Evolutionary conservation across 2,797 vertebrate species (phyloP).

Genomic region (Sebastes minor): DNA sequence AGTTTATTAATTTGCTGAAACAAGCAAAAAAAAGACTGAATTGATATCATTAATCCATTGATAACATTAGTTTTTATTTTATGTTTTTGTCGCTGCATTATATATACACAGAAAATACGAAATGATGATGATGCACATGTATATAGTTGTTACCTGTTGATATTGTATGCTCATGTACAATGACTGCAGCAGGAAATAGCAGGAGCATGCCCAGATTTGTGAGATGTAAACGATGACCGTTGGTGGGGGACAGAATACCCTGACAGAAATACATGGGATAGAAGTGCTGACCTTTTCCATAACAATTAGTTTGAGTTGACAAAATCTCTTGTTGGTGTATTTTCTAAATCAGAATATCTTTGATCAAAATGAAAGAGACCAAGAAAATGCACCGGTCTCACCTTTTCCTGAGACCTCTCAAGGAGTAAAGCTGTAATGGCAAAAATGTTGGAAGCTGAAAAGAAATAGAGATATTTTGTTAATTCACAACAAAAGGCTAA

Average conservation of each 20-base stretch:
- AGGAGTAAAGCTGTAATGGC: constrained; percentile 52
- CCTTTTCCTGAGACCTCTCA: constrained; percentile 58
- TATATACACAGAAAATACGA: neutral
- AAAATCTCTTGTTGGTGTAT: neutral
- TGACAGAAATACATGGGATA: neutral
- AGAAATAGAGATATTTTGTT: constrained; percentile 1
- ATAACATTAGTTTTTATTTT: neutral
- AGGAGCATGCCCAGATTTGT: constrained; percentile 53
- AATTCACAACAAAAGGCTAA: neutral
- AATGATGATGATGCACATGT: neutral
- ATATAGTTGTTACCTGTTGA: constrained; percentile 50
- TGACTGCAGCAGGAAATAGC: constrained; percentile 52
- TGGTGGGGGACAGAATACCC: constrained; percentile 40
- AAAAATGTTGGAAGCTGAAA: constrained; percentile 65
- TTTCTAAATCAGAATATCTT: neutral
- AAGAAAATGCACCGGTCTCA: constrained; percentile 14
- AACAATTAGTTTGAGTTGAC: neutral
- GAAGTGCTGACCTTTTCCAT: neutral
- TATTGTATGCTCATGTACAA: constrained; percentile 42
- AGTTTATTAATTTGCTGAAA: neutral
- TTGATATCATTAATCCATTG: neutral
- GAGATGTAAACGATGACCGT: constrained; percentile 46
- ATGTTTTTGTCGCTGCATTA: neutral
- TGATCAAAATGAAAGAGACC: neutral
- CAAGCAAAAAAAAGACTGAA: neutral